Conservation (phyloP, 2,797 vertebrate genomes). For the Tragopan temminckii region DNA sequence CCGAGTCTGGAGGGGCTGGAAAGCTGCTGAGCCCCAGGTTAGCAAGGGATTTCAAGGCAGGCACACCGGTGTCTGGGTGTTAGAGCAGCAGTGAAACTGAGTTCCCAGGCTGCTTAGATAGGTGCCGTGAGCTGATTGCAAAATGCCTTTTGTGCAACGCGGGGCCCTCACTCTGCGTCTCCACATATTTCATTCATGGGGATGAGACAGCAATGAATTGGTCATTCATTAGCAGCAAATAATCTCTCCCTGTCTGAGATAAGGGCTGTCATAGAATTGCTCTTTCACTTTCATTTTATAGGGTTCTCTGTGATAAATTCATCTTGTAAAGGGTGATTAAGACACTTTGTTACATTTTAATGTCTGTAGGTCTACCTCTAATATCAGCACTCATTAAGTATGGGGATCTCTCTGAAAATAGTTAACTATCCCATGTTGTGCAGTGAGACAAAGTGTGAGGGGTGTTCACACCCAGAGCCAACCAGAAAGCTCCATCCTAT, state of each 20-base stretch:
- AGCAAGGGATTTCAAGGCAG: constrained; percentile 39
- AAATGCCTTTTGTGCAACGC: constrained; percentile 1
- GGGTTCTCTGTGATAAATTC: constrained; percentile 69
- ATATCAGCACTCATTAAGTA: constrained; percentile 15
- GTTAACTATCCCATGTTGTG: not conserved
- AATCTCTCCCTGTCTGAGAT: constrained; percentile 56
- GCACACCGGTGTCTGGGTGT: not conserved
- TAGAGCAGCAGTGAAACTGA: constrained; percentile 4
- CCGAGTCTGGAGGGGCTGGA: constrained; percentile 19
- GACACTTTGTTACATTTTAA: constrained; percentile 77
- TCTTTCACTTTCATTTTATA: constrained; percentile 71
- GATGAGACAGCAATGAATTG: constrained; percentile 51
- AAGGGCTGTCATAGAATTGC: constrained; percentile 49
- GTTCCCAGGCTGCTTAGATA: constrained; percentile 29
- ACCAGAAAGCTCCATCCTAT: not conserved
- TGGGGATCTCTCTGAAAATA: constrained; percentile 26
- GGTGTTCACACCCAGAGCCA: not conserved
- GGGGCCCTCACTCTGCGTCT: not conserved
- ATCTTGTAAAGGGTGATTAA: constrained; percentile 75
- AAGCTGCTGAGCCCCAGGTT: constrained; percentile 22
- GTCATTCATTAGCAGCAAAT: constrained; percentile 70
- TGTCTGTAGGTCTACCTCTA: constrained; percentile 69
- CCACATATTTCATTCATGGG: constrained; percentile 46
- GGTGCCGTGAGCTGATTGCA: constrained; percentile 34
- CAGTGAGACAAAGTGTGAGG: fast-evolving